Conservation (phyloP, 2,113 vertebrate species). For the Vulpes vulpes region DNA sequence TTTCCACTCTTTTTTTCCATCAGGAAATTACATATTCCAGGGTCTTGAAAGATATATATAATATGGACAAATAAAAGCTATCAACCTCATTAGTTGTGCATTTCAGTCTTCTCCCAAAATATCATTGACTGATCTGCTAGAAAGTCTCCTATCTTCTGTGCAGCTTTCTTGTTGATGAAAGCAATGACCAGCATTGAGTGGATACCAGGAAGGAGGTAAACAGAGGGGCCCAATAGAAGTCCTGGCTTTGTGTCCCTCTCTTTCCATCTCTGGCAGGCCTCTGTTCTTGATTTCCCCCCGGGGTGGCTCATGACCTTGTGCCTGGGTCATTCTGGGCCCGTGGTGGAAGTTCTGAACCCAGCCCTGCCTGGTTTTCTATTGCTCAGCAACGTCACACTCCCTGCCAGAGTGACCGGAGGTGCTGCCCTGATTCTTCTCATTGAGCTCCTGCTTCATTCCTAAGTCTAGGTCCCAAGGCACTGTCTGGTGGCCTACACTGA, state of each 20-base stretch:
- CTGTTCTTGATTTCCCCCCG: background rate
- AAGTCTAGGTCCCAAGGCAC: background rate
- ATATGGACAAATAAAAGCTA: background rate
- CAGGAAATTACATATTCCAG: background rate
- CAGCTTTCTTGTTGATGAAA: background rate
- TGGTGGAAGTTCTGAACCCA: background rate
- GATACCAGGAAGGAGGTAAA: background rate
- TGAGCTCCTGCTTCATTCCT: background rate
- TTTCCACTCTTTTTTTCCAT: background rate
- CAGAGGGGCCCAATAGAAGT: background rate
- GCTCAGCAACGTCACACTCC: background rate
- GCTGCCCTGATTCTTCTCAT: background rate
- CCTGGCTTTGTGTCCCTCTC: background rate
- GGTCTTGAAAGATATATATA: background rate
- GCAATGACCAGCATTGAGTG: background rate
- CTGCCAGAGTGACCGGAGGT: fast-evolving
- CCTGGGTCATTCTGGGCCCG: background rate
- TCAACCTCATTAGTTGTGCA: background rate
- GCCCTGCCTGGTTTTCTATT: background rate
- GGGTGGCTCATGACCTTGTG: background rate
- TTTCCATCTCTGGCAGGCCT: no score
- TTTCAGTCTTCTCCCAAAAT: background rate
- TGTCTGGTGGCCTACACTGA: background rate
- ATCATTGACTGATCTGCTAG: background rate
- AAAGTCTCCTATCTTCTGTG: background rate